A percentile compares a stretch with the other conserved stretches of the same genome.
Evolutionary conservation across 2,113 vertebrate genomes (phyloP).

Genomic region (Mastomys coucha): DNA sequence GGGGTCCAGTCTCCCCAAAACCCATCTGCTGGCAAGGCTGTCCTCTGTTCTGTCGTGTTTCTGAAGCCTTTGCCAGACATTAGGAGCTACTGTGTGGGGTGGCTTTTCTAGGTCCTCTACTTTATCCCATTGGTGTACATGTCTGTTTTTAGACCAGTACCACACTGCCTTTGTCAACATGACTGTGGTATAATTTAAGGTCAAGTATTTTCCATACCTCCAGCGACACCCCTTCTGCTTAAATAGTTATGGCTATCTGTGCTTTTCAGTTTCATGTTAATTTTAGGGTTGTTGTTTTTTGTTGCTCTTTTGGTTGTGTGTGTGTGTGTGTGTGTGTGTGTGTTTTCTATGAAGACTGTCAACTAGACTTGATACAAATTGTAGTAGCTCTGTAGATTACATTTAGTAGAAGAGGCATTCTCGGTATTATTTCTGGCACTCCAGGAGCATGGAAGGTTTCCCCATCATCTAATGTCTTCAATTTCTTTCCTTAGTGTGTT

Average conservation of each 20-base stretch:
- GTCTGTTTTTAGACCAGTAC: background rate
- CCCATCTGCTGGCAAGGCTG: background rate
- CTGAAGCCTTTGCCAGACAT: background rate
- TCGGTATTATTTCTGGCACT: background rate
- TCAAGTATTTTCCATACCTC: too few species aligned
- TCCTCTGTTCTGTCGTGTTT: background rate
- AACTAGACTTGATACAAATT: background rate
- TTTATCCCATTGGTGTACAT: background rate
- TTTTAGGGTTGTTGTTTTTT: background rate
- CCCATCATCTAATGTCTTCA: background rate
- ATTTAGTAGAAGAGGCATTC: background rate
- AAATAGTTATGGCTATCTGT: background rate
- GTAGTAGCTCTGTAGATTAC: background rate
- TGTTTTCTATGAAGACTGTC: background rate
- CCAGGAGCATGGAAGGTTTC: background rate
- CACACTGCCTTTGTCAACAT: background rate
- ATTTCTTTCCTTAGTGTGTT: background rate
- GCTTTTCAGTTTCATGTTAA: background rate
- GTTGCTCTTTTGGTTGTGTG: background rate
- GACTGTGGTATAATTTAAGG: background rate
- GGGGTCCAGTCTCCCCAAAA: background rate
- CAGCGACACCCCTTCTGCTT: background rate
- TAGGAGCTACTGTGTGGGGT: background rate
- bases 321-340: too few species aligned
- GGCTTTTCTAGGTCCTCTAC: background rate